Evolutionary conservation across 2,888 invertebrate species (phyloP), one percentile per base, ranked within the genome.

Genomic region (Drosophila antonietae): DNA sequence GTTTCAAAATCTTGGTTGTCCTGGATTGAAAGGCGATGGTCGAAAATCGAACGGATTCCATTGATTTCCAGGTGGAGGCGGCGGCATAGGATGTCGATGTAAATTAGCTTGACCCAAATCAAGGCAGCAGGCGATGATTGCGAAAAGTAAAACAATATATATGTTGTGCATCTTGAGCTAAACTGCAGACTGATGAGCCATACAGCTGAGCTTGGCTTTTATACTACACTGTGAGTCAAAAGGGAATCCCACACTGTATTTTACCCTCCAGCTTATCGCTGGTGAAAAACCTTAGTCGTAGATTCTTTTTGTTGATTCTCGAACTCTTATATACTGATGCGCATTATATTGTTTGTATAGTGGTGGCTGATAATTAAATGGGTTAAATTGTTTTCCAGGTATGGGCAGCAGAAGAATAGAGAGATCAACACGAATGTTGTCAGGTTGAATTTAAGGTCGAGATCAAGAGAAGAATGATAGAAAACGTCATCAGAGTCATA

Each of bases 1-100:
- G 8, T 2, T 6, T 33, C 14, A 56, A 15, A 12, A 57, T 57
- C 57, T 15, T n/a, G 23, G 44, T 8, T 31, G 47, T 5, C n/a
- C 43, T 2, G 68, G 74, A 44, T 73, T 73, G 44, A 61, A 55
- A 1, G 68, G 68, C 23, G 46, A 57, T 15, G 64, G 74, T 8
- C 12, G 20, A 23, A 33, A 23, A 10, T 61, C 31, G n/a, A 49
- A 73, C 4, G 72, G 58, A 15, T 33, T 47, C 47, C 53, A 49
- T 41, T 66, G 49, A n/a, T 49, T 37, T 33, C 58, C 61, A 9
- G 58, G 44, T 5, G 61, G 53, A 14, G 49, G 39, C 31, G 49
- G 47, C 18, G 39, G 59, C 49, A 28, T 23, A 3, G n/a, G 49
- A 39, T n/a, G n/a, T 2, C 46, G n/a, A 46, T 59, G 39, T 9